Percentiles rank a stretch among this genome's conserved stretches.
These are phyloP conservation scores for Rafetus swinhoei DNA, from an alignment of 2,113 vertebrate species.

Conservation along the genomic window DNA sequence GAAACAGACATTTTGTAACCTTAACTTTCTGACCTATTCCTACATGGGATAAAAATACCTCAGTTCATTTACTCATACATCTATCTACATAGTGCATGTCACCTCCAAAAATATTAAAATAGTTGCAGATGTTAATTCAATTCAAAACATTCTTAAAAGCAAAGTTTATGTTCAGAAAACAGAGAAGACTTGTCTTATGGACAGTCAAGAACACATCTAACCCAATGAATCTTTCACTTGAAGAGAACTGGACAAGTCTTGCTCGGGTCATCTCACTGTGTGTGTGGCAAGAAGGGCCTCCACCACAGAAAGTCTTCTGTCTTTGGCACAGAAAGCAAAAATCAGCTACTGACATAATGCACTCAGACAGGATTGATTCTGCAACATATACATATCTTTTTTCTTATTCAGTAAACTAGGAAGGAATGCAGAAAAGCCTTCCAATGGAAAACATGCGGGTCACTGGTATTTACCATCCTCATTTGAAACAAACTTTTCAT, in stretches of 20 bases:
- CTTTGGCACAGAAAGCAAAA: background rate
- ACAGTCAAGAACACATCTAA: background rate
- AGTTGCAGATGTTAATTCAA: background rate
- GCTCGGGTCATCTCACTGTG: background rate
- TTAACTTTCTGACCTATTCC: background rate
- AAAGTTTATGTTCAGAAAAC: background rate
- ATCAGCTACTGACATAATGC: background rate
- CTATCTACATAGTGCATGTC: background rate
- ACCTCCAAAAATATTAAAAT: background rate
- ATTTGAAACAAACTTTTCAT: too few relatives aligned
- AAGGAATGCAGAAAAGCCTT: background rate
- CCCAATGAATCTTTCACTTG: background rate
- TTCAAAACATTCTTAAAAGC: background rate
- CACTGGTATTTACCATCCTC: background rate
- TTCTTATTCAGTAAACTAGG: background rate
- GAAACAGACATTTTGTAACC: background rate
- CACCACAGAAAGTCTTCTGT: background rate
- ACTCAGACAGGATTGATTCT: background rate
- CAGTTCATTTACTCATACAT: background rate
- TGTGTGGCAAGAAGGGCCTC: background rate
- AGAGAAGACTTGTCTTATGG: background rate
- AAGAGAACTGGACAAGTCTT: background rate
- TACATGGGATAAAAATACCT: background rate
- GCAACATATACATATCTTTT: background rate
- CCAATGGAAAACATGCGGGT: background rate